phyloP scores from a whole-genome alignment of 2,113 vertebrate genomes.

The Apteryx mantelli region DNA sequence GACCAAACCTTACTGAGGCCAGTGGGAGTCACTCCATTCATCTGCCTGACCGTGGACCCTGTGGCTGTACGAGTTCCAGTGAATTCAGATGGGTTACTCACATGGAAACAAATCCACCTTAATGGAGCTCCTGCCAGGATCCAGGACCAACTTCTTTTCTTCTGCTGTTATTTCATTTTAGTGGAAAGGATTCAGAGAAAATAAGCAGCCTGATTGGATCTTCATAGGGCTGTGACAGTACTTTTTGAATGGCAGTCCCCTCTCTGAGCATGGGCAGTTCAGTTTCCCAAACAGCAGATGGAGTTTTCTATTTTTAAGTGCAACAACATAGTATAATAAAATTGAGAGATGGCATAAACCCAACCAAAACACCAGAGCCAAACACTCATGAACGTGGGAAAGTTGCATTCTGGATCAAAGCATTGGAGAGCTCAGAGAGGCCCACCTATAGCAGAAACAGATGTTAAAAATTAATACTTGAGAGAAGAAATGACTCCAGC shows the following conservation, averaged over 20 bases:
- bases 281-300: neutral
- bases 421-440: neutral
- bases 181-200: neutral
- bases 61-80: accelerated
- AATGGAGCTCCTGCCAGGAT: neutral
- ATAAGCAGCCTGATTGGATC: neutral
- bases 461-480: slow-evolving; percentile 20
- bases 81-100: neutral
- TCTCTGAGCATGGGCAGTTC: neutral
- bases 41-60: neutral
- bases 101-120: neutral
- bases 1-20: neutral
- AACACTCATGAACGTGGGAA: neutral
- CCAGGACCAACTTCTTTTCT: neutral
- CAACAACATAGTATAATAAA: neutral
- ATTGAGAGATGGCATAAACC: neutral
- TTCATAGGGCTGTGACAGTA: neutral
- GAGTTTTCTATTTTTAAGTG: slow-evolving; percentile 43
- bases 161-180: neutral
- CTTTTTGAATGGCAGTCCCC: neutral
- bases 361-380: neutral
- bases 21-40: neutral
- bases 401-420: neutral
- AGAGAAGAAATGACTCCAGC: neutral
- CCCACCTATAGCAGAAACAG: neutral